A percentile compares a stretch with the other conserved stretches of the same genome.
Conservation (phyloP, 2,888 invertebrate species). For the Oxyscelio sp. region DNA sequence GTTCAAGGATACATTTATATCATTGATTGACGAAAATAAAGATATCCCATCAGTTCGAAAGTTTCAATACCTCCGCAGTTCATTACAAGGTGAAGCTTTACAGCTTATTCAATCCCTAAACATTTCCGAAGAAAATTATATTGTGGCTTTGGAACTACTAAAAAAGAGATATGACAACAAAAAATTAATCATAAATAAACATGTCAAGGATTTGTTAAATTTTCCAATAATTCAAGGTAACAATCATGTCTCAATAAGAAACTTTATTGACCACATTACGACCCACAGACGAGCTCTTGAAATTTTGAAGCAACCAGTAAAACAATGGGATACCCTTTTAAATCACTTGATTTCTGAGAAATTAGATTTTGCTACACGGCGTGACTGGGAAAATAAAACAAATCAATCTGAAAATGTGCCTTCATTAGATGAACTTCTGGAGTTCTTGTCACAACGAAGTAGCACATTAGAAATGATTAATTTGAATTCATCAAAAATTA, state of each 20-base stretch:
- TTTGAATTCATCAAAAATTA: neutral
- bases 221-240: neutral
- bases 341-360: slow-evolving; percentile 15
- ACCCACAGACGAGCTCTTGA: neutral
- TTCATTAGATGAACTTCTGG: neutral
- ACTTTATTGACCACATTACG: neutral
- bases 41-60: no score
- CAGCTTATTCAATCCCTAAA: no score
- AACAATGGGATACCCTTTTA: slow-evolving; percentile 14
- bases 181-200: no score
- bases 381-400: slow-evolving; percentile 12
- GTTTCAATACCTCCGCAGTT: no score
- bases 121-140: no score
- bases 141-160: no score
- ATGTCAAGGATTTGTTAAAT: no score
- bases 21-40: no score
- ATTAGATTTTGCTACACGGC: neutral
- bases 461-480: neutral
- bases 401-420: neutral
- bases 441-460: slow-evolving; percentile 6
- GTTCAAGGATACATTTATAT: no score
- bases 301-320: neutral
- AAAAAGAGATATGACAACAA: no score
- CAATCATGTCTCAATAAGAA: neutral
- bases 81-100: no score